Base-by-base conservation (phyloP, 2,797 vertebrate genomes). In the Gobionotothen gibberifrons region DNA sequence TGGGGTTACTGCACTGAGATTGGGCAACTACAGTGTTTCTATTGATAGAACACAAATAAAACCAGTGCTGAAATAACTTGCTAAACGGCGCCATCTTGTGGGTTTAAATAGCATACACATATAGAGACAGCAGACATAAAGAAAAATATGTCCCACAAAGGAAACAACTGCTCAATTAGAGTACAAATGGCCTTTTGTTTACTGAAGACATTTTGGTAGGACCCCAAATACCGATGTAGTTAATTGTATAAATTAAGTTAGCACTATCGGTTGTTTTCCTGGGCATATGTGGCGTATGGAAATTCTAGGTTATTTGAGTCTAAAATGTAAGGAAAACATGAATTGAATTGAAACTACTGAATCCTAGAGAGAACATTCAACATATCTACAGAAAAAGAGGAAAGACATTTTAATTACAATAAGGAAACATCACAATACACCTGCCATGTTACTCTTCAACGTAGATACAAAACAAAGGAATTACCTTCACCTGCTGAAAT, bases 71-170 rank as follows among this genome's bases (percentile, higher is more conserved):
- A 58, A 12, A 10, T 17, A 52, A 17, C 1, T 32, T 47, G 66
- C 49, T 74, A 72, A 84, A 88, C 62, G 76, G 39, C 47, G 78
- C 83, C 90, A 82, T 77, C 90, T 74, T 39, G 87, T 90, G 90
- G 74, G 1, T 0, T 10, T 13, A 22, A 22, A 32, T 51, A 16
- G 22, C 19, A 69, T 3, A 46, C 13, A 21, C 58, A 36, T 36
- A 15, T 47, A 7, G 0, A 3, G 10, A 44, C n/a, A 61, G 7
- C 1, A 2, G 13, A 16, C 15, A 26, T 2, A 7, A 43, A 48
- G 16, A 14, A 17, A 26, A 36, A 8, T 36, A 1, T 7, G 5
- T 22, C 9, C 49, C 0, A 10, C 9, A 9, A 29, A 4, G 17
- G 9, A 36, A 17, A 12, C 2, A 2, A 26, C 15, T 13, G 9